Percentiles rank a stretch among this genome's conserved stretches.
Evolutionary conservation across 2,888 invertebrate genomes (phyloP).

Genomic region (Spilarctia lutea): DNA sequence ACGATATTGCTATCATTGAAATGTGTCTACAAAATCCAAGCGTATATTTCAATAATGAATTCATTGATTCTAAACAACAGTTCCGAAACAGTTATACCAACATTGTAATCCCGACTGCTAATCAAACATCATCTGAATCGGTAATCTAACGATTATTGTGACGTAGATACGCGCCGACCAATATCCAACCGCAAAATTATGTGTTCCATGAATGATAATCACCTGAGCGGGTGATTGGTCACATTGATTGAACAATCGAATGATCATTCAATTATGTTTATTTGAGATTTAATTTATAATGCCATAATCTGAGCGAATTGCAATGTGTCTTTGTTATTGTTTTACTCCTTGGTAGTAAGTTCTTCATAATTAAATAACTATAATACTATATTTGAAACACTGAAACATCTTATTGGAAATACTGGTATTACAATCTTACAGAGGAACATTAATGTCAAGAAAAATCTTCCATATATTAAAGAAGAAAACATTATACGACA

Average conservation of each 20-base stretch:
- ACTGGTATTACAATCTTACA: background rate
- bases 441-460: background rate
- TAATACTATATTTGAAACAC: background rate
- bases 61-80: slow-evolving; percentile 25
- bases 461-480: background rate
- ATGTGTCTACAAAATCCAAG: background rate
- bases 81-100: slow-evolving; percentile 30
- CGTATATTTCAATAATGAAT: background rate
- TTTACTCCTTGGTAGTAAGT: background rate
- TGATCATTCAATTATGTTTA: slow-evolving; percentile 51
- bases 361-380: background rate
- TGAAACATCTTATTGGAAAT: background rate
- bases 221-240: slow-evolving; percentile 64
- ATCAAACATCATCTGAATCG: slow-evolving; percentile 67
- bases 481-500: too few relatives aligned
- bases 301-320: slow-evolving; percentile 43
- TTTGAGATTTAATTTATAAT: slow-evolving; percentile 49
- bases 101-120: slow-evolving; percentile 54
- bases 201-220: slow-evolving; percentile 71
- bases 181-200: slow-evolving; percentile 73
- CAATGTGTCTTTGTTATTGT: background rate
- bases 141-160: slow-evolving; percentile 69
- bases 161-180: slow-evolving; percentile 57
- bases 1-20: background rate
- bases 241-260: slow-evolving; percentile 58